These are phyloP conservation scores for Dromiciops gliroides DNA, from an alignment of 2,113 vertebrate species.

Conservation along the genomic window DNA sequence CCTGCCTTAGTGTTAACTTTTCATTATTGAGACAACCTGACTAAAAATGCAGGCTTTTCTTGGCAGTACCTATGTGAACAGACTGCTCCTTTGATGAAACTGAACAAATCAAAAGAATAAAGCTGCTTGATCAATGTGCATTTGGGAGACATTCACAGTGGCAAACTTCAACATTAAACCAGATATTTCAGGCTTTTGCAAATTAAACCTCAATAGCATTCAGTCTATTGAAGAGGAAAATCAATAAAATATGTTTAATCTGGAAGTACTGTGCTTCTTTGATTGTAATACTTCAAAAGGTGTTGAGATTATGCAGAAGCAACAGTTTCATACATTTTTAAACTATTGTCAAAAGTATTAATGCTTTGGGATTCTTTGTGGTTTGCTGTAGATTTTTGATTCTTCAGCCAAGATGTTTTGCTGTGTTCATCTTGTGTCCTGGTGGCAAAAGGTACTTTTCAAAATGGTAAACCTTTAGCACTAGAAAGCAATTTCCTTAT, in stretches of 20 bases:
- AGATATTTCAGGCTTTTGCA: constrained; percentile 61
- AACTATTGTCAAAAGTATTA: constrained; percentile 50
- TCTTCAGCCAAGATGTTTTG: constrained; percentile 32
- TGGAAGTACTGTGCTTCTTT: constrained; percentile 53
- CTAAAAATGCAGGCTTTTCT: not conserved
- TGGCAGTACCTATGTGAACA: constrained; percentile 27
- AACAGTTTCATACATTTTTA: constrained; percentile 62
- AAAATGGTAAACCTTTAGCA: not conserved
- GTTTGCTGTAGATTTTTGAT: constrained; percentile 42
- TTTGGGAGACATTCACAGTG: constrained; percentile 46
- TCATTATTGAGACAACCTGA: not conserved
- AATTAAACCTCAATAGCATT: constrained; percentile 64
- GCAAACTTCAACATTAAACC: constrained; percentile 55
- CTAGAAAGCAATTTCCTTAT: not conserved
- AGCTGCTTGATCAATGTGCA: constrained; percentile 52
- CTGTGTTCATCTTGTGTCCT: constrained; percentile 21
- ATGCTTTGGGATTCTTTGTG: constrained; percentile 48
- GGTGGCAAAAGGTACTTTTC: not conserved
- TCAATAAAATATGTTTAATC: constrained; percentile 71
- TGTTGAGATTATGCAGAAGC: constrained; percentile 65
- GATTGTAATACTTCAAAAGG: constrained; percentile 70
- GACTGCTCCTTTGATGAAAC: constrained; percentile 57
- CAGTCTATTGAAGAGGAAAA: constrained; percentile 69
- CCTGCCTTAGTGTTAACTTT: constrained; percentile 9
- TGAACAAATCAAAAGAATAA: constrained; percentile 38